These are phyloP conservation scores for Myxocyprinus asiaticus DNA, from an alignment of 2,113 vertebrate genomes.

Conservation along the genomic window DNA sequence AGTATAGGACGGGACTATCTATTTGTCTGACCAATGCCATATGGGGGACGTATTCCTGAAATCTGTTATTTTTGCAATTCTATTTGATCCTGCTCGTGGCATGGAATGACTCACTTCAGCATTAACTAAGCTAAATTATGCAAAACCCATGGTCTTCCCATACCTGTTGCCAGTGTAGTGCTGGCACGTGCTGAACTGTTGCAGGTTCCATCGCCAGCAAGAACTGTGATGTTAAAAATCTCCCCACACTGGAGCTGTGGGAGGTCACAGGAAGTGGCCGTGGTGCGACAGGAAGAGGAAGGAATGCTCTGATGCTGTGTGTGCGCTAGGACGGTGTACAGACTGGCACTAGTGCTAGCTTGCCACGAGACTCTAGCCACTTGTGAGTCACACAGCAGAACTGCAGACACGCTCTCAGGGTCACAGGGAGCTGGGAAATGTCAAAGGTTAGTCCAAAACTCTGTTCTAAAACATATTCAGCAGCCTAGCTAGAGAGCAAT, in stretches of 20 bases:
- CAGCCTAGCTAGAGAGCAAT: background rate
- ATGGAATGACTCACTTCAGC: too few relatives aligned
- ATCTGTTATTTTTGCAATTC: too few relatives aligned
- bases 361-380: conserved; percentile 66
- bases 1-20: too few relatives aligned
- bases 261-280: conserved; percentile 63
- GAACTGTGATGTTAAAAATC: conserved; percentile 67
- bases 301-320: conserved; percentile 19
- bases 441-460: background rate
- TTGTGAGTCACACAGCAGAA: conserved; percentile 61
- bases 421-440: conserved; percentile 71
- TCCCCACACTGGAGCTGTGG: conserved; percentile 67
- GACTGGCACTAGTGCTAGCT: conserved; percentile 60
- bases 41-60: too few relatives aligned
- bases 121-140: too few relatives aligned
- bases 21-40: too few relatives aligned
- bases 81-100: too few relatives aligned
- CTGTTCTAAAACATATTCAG: too few relatives aligned
- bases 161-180: conserved; percentile 67
- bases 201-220: conserved; percentile 69
- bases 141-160: too few relatives aligned
- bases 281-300: conserved; percentile 53
- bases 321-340: conserved; percentile 66
- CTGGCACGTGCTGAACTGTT: conserved; percentile 64
- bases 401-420: conserved; percentile 59